Base-by-base conservation (phyloP, 1,140 invertebrate genomes). In the Lanistes nyassanus region DNA sequence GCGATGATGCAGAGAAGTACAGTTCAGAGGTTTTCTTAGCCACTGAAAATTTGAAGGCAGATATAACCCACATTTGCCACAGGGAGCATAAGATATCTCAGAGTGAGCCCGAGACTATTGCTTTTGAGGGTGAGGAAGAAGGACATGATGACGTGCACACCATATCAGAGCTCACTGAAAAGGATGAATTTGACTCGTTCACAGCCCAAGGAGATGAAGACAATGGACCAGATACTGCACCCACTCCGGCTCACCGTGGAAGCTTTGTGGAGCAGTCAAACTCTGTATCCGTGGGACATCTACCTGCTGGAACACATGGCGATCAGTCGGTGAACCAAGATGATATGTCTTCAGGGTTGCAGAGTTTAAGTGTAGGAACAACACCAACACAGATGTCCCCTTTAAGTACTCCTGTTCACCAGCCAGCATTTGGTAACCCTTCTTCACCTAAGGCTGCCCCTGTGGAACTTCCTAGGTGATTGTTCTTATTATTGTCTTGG, bases 141-240 rank as follows among this genome's bases (percentile, higher is more conserved):
- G 65, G 42, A 29, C 62, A 75, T 56, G 34, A 47, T 56, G 60
- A 74, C 13, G 29, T 47, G 5, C 13, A 23, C n/a, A 39, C 56
- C 9, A 65, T 65, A 19, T 67, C 79, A 64, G 79, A 79, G 64
- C 55, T 80, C 7, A 79, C 85, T 23, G 84, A 86, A 29, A 81
- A 83, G 36, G 83, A 84, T 56, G 80, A 83, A 65, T 85, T 87
- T 84, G 86, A 86, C 81, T 85, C 84, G 5, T 85, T 87, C 65
- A 85, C 83, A 29, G 83, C 85, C 23, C 83, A 85, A 65, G 78
- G 75, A 70, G 78, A 76, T 26, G 76, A 78, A 47, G 72, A 29
- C 34, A 74, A 78, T 42, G 67, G 65, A 26, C 37, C 26, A 19
- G 34, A 53, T 1, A n/a, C 51, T n/a, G 65, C 53, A 19, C 37